Base-by-base conservation (phyloP, 2,888 invertebrate species). In the Apocheima hispidaria region DNA sequence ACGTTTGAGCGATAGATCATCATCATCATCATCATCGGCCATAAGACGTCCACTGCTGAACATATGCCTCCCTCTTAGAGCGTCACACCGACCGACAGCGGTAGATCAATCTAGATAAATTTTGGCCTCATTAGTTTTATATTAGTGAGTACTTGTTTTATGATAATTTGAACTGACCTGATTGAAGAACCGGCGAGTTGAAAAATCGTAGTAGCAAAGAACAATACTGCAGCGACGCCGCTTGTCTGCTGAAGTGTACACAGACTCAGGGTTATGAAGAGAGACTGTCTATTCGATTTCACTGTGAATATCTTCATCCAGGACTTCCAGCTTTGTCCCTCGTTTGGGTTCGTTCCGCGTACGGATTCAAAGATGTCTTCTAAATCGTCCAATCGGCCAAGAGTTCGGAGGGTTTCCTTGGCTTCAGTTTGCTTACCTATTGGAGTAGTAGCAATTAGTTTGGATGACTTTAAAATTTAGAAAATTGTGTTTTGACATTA, bases 251-350 rank as follows among this genome's bases (percentile, higher is more conserved):
- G 71, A 3, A 72, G 46, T 0, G 75, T 78, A 44, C 77, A 77
- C 10, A 83, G 65, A 36, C 70, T 77, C 2, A 82, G 46, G 0
- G 79, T 81, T 44, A 83, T 82, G 50, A 80, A 76, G 2, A 83
- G 70, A 0, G 81, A 75, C 35, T 70, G 67, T 14, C 82, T 74
- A 33, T 83, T 83, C 0, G 78, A 67, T 46, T 78, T 82, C 5
- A 78, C 77, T 1, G 83, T 80, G 46, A 83, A 82, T 43, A 82
- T 81, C 61, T 82, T 78, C 3, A 77, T 68, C 81, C 82, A 83
- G 0, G 77, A 76, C 56, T 76, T 81, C 78, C 79, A 78, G 26
- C 68, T 77, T 6, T 51, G 58, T 0, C 69, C 76, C 46, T 79
- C 79, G 4, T 70, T 60, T 0, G 77, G 75, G 0, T 70, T 74